Conservation (phyloP, 2,797 vertebrate species). For the Potorous gilbertii region DNA sequence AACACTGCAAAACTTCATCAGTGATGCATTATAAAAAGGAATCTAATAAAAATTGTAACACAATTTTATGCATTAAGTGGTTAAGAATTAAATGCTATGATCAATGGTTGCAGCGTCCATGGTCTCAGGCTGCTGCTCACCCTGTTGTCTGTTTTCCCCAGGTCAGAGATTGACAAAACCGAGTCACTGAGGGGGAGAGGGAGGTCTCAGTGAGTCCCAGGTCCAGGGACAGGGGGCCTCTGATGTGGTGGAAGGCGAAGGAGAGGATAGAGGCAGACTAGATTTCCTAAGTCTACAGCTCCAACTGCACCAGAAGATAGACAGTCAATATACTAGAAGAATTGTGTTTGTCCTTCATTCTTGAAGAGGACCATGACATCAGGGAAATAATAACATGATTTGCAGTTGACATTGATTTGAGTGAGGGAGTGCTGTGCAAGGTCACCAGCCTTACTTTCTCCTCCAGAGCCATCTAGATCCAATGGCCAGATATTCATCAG, state of each 20-base stretch:
- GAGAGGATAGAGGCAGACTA: neutral
- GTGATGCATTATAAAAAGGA: neutral
- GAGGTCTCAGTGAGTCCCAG: neutral
- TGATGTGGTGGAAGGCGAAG: neutral
- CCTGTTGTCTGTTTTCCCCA: neutral
- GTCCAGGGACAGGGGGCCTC: neutral
- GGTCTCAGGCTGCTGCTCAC: neutral
- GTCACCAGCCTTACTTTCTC: no score
- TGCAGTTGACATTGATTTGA: no score
- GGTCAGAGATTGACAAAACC: neutral
- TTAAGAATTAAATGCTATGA: neutral
- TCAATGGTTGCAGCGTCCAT: neutral
- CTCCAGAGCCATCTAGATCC: no score
- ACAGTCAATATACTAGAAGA: neutral
- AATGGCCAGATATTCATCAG: no score
- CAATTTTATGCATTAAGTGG: neutral
- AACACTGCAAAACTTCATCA: neutral
- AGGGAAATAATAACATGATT: no score
- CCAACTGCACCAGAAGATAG: neutral
- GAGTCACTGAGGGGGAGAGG: neutral
- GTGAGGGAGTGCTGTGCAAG: no score
- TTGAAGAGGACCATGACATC: no score
- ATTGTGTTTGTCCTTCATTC: no score
- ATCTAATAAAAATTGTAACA: neutral
- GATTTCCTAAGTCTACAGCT: neutral